A percentile compares a stretch with the other conserved stretches of the same genome.
phyloP scores from a whole-genome alignment of 2,113 vertebrate genomes.

The Lepisosteus oculatus region DNA sequence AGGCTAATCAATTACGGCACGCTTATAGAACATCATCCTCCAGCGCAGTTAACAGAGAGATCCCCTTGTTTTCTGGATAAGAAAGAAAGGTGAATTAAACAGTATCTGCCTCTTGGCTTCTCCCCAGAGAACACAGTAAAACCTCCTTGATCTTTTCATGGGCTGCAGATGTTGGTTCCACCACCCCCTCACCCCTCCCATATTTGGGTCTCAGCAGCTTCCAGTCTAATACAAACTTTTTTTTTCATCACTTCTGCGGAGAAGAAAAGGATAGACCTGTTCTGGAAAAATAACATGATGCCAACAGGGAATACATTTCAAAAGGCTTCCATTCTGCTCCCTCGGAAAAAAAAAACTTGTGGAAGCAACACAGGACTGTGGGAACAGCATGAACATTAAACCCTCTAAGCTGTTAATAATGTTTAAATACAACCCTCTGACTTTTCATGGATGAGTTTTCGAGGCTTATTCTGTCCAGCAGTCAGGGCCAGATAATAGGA shows the following conservation, averaged over 20 bases:
- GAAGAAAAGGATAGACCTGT: not conserved
- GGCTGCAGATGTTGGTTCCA: not conserved
- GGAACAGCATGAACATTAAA: conserved; percentile 1
- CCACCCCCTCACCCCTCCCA: not conserved
- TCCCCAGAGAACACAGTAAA: not conserved
- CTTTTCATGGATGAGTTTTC: not conserved
- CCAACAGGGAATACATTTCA: not conserved
- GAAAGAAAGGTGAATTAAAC: too few relatives aligned
- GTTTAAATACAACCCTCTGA: conserved; percentile 1
- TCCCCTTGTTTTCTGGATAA: too few relatives aligned
- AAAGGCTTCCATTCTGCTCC: not conserved
- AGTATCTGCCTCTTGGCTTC: not conserved
- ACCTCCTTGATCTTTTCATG: not conserved
- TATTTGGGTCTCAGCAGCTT: not conserved
- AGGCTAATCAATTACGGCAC: too few relatives aligned
- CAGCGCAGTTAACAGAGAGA: too few relatives aligned
- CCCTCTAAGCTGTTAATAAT: not conserved
- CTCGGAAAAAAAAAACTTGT: not conserved
- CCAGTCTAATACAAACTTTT: not conserved
- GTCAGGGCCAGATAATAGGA: not conserved
- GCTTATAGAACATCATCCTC: too few relatives aligned
- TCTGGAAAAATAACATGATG: not conserved
- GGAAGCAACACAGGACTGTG: not conserved
- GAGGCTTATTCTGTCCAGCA: not conserved
- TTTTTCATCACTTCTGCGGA: not conserved